A percentile compares a stretch with the other conserved stretches of the same genome.
Evolutionary conservation across 2,888 invertebrate genomes (phyloP).

Genomic region (Anaspis maculata): DNA sequence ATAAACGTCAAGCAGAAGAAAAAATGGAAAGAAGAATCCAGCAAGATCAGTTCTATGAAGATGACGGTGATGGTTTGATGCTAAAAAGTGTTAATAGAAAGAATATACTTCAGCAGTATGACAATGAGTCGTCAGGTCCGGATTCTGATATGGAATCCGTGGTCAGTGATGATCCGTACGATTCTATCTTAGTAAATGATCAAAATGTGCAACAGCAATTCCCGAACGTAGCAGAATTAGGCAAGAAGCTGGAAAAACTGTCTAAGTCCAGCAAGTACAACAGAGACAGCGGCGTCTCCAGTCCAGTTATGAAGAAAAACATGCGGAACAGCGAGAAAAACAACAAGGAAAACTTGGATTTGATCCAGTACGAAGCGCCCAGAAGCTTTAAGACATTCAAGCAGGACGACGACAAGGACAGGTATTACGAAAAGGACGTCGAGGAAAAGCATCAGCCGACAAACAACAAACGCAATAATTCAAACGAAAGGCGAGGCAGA

Average conservation of each 20-base stretch:
- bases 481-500: constrained; percentile 24
- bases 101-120: constrained; percentile 64
- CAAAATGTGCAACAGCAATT: constrained; percentile 37
- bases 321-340: constrained; percentile 22
- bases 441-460: too few species aligned
- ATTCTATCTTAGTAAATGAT: constrained; percentile 79
- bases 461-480: constrained; percentile 17
- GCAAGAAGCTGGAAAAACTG: constrained; percentile 40
- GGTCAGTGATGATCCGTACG: constrained; percentile 66
- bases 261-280: constrained; percentile 39
- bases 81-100: constrained; percentile 67
- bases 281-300: constrained; percentile 26
- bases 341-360: constrained; percentile 23
- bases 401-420: constrained; percentile 23
- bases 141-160: constrained; percentile 57
- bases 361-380: constrained; percentile 30
- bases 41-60: constrained; percentile 56
- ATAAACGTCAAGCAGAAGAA: constrained; percentile 12
- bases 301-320: constrained; percentile 27
- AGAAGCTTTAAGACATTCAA: constrained; percentile 38
- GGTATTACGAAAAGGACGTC: constrained; percentile 19
- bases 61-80: constrained; percentile 56
- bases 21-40: constrained; percentile 13
- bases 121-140: constrained; percentile 50
- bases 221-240: constrained; percentile 43